phyloP scores from a whole-genome alignment of 2,113 vertebrate species.

The Elaphurus davidianus region DNA sequence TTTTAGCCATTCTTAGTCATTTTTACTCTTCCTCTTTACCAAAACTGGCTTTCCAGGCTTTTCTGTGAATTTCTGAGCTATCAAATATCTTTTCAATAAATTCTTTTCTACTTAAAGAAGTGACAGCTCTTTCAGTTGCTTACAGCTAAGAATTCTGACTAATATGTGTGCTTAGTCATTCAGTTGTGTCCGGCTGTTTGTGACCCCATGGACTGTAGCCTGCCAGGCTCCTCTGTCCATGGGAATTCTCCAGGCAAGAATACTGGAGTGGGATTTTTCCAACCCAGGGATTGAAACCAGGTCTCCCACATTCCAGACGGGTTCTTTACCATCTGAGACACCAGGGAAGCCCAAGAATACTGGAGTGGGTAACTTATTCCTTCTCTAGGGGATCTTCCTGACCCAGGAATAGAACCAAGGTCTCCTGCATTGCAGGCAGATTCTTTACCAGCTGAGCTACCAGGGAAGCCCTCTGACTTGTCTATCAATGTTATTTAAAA shows the following conservation, averaged over 20 bases:
- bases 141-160: background rate
- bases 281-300: background rate
- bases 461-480: background rate
- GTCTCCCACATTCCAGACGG: rapidly evolving
- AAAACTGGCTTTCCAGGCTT: background rate
- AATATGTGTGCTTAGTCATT: background rate
- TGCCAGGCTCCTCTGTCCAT: background rate
- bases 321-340: background rate
- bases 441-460: background rate
- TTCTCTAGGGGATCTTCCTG: background rate
- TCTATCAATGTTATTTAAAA: background rate
- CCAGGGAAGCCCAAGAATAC: background rate
- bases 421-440: background rate
- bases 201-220: background rate
- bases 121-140: background rate
- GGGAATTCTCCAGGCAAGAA: background rate
- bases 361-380: background rate
- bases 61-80: background rate
- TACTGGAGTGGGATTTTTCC: background rate
- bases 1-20: background rate
- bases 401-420: background rate
- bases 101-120: background rate
- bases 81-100: background rate
- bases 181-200: background rate
- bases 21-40: background rate